These are phyloP conservation scores for Dendrolimus houi DNA, from an alignment of 2,888 invertebrate genomes.

Conservation along the genomic window DNA sequence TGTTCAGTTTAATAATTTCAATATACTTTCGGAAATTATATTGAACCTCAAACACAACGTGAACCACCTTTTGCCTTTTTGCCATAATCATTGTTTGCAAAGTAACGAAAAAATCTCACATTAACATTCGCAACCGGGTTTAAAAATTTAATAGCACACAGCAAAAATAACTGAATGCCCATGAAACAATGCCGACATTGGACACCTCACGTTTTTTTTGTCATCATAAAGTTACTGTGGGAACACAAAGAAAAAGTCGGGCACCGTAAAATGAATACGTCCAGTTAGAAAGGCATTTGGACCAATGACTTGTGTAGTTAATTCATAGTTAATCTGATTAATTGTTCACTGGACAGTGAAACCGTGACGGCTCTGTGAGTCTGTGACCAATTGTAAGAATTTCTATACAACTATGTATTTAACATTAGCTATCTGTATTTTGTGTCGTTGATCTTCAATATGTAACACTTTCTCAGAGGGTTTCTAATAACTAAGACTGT, in stretches of 20 bases:
- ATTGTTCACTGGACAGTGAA: slow-evolving; percentile 3
- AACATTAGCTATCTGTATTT: no score
- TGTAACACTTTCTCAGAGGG: no score
- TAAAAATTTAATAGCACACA: slow-evolving; percentile 17
- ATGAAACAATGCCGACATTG: slow-evolving; percentile 23
- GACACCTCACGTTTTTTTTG: slow-evolving; percentile 15
- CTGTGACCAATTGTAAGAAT: neutral
- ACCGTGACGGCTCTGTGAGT: slow-evolving; percentile 1
- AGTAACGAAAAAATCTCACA: no score
- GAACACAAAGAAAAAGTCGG: slow-evolving; percentile 12
- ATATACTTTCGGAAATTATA: no score
- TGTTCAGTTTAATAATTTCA: no score
- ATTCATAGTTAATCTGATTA: neutral
- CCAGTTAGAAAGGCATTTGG: neutral
- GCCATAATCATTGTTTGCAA: no score
- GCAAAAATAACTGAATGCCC: slow-evolving; percentile 22
- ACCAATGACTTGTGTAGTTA: neutral
- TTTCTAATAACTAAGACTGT: no score
- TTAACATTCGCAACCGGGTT: no score
- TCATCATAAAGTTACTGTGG: slow-evolving; percentile 17
- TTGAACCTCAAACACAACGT: no score
- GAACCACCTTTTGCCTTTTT: no score
- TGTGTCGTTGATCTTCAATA: no score
- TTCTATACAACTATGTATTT: neutral
- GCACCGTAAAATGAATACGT: neutral